Percentiles rank a stretch among this genome's conserved stretches.
These are phyloP conservation scores for Ictalurus punctatus DNA, from an alignment of 2,113 vertebrate species.

Conservation along the genomic window DNA sequence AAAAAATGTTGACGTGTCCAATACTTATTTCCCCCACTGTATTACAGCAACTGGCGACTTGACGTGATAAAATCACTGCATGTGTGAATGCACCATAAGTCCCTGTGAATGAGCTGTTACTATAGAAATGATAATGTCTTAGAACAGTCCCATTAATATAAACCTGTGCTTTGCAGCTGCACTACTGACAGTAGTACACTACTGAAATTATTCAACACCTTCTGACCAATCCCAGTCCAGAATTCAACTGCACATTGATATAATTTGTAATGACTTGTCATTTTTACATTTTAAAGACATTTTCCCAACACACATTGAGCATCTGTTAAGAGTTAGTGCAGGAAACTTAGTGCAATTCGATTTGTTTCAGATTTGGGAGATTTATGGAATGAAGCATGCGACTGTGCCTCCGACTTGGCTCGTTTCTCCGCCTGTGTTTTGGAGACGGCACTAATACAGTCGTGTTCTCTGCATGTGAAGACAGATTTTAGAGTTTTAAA, in stretches of 20 bases:
- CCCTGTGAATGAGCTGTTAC: background rate
- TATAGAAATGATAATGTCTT: background rate
- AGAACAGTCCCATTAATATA: background rate
- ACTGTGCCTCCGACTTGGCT: conserved; percentile 11
- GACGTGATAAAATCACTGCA: no score
- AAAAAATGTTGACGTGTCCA: no score
- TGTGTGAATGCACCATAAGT: no score
- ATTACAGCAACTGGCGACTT: no score
- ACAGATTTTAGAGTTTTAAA: conserved; percentile 13
- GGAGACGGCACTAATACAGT: conserved; percentile 6
- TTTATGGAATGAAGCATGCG: background rate
- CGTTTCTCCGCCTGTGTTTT: background rate
- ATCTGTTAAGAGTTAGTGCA: background rate
- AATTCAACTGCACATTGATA: background rate
- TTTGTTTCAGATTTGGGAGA: conserved; percentile 13
- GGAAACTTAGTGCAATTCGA: background rate
- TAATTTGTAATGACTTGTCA: background rate
- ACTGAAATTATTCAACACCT: background rate
- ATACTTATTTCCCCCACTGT: no score
- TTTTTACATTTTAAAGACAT: background rate
- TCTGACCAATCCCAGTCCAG: background rate
- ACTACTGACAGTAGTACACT: no score
- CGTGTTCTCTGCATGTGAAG: background rate
- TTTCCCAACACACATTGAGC: background rate
- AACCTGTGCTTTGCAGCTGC: background rate